Percentiles rank a stretch among this genome's conserved stretches.
These are phyloP conservation scores for Gobio occitaniae DNA, from an alignment of 2,797 vertebrate genomes.

Conservation along the genomic window DNA sequence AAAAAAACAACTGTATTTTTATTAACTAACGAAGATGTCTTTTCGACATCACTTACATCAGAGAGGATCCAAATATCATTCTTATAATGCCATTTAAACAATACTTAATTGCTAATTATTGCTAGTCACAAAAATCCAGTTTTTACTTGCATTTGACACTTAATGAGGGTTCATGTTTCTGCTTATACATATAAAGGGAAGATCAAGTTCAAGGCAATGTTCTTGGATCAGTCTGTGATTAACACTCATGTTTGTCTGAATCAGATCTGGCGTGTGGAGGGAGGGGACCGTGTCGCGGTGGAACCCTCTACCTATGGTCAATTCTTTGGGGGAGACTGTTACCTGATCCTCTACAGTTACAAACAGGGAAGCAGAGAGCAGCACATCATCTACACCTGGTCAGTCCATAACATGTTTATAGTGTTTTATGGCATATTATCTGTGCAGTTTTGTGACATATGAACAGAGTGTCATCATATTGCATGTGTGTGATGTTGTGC, in stretches of 20 bases:
- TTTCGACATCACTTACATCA: not conserved
- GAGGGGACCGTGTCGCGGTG: slow-evolving; percentile 62
- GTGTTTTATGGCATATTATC: not conserved
- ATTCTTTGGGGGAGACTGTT: slow-evolving; percentile 84
- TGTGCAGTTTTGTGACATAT: not conserved
- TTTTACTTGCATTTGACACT: not conserved
- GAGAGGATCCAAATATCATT: not conserved
- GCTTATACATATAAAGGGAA: not conserved
- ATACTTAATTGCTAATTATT: too few species aligned
- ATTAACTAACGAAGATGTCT: too few species aligned
- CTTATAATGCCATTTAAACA: not conserved
- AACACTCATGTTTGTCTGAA: not conserved
- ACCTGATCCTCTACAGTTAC: slow-evolving; percentile 81
- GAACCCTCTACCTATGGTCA: slow-evolving; percentile 72
- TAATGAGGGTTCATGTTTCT: not conserved
- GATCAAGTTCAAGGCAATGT: not conserved
- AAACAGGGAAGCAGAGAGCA: slow-evolving; percentile 61
- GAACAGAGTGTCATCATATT: not conserved
- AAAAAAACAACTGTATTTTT: too few species aligned
- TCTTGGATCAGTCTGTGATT: not conserved
- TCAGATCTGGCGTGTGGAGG: slow-evolving; percentile 82
- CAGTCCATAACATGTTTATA: slow-evolving; percentile 14
- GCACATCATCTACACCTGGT: slow-evolving; percentile 83
- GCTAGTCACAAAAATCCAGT: not conserved
- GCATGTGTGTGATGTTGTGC: not conserved